phyloP scores from a whole-genome alignment of 1,140 invertebrate genomes.

The Metopolophium dirhodum region DNA sequence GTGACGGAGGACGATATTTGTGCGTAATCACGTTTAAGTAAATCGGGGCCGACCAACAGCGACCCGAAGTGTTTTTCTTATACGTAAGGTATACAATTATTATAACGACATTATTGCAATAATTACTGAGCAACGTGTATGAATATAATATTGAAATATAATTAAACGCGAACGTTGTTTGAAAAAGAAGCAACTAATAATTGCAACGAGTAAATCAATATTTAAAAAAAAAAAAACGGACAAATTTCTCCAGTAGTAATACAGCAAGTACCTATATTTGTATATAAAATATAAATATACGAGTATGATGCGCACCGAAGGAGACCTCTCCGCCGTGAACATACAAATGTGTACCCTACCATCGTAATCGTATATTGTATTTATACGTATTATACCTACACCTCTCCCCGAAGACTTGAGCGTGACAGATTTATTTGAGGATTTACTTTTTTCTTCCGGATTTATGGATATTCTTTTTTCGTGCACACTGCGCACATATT shows the following conservation, averaged over 20 bases:
- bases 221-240: not conserved
- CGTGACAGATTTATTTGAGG: slow-evolving; percentile 10
- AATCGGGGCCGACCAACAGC: not conserved
- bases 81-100: not conserved
- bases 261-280: not conserved
- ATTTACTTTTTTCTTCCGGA: not conserved
- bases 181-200: not conserved
- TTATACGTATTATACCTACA: not conserved
- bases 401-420: not conserved
- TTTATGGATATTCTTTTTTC: not conserved
- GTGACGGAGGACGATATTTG: not conserved
- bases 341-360: not conserved
- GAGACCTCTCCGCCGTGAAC: not conserved
- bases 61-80: not conserved
- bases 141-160: not conserved
- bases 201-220: not conserved
- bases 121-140: not conserved
- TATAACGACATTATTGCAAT: not conserved
- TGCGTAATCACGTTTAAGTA: not conserved
- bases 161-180: not conserved
- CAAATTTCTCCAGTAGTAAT: not conserved
- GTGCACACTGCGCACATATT: not conserved
- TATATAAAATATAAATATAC: not conserved
- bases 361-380: not conserved
- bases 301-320: not conserved